phyloP scores from a whole-genome alignment of 2,113 vertebrate species.

The Phalacrocorax carbo region DNA sequence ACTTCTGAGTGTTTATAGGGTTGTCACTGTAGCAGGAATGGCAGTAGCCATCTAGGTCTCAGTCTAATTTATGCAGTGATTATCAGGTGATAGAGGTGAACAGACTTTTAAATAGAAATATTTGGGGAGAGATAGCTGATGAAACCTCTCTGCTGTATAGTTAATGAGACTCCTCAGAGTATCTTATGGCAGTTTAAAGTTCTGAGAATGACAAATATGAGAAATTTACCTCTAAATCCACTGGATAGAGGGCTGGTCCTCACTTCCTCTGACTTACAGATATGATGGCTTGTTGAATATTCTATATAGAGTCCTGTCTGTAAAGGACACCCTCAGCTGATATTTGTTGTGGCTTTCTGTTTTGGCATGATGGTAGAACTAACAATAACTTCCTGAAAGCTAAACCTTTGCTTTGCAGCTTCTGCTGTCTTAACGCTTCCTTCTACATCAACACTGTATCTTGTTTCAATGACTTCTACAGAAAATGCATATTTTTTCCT shows the following conservation, averaged over 20 bases:
- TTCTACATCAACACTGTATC: background rate
- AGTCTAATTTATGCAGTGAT: background rate
- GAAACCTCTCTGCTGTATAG: background rate
- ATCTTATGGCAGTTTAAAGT: background rate
- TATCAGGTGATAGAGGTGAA: background rate
- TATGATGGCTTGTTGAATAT: background rate
- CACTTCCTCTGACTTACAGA: background rate
- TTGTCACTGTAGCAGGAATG: background rate
- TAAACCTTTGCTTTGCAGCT: background rate
- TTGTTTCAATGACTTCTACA: background rate
- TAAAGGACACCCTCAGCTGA: background rate
- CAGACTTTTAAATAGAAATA: background rate
- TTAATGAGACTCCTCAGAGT: background rate
- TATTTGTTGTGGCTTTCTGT: background rate
- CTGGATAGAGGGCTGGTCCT: background rate
- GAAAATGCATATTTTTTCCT: background rate
- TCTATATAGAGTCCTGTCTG: background rate
- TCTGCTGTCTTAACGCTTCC: background rate
- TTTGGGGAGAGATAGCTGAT: background rate
- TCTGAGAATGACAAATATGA: background rate
- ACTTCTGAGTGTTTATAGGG: background rate
- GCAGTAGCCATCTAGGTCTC: background rate
- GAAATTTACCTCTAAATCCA: background rate
- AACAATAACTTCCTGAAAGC: background rate
- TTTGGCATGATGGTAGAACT: background rate